Conservation (phyloP, 2,797 vertebrate species). For the Semotilus atromaculatus region DNA sequence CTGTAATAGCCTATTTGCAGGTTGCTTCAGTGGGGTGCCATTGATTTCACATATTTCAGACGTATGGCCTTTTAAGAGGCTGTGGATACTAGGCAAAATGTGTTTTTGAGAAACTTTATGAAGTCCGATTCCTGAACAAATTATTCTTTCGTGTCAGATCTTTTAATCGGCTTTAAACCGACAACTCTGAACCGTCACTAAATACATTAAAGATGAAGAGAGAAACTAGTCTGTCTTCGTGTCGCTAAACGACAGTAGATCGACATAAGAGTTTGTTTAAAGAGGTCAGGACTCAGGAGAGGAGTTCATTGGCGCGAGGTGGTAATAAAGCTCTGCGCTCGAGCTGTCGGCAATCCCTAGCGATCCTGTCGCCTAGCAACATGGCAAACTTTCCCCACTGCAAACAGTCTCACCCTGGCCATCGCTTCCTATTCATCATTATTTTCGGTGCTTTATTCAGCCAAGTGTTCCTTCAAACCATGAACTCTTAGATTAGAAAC, state of each 20-base stretch:
- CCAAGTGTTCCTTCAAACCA: constrained; percentile 1
- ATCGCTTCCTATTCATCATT: background rate
- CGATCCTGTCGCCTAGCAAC: constrained; percentile 70
- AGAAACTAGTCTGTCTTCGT: background rate
- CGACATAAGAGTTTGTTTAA: background rate
- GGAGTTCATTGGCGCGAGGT: constrained; percentile 20
- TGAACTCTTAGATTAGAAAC: constrained; percentile 24
- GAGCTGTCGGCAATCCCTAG: constrained; percentile 36
- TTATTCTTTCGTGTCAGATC: background rate
- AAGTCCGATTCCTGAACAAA: background rate
- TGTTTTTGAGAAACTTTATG: background rate
- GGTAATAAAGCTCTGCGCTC: constrained; percentile 29
- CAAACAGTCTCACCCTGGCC: constrained; percentile 7
- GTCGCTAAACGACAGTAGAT: background rate
- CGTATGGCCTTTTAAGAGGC: background rate
- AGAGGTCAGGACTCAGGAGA: background rate
- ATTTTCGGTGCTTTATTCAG: background rate
- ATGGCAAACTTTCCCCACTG: constrained; percentile 61
- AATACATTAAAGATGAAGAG: no score
- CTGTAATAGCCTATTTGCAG: background rate
- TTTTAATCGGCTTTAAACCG: background rate
- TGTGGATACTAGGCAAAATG: background rate
- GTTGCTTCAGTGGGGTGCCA: no score
- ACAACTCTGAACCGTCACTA: background rate
- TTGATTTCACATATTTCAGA: background rate